phyloP scores from a whole-genome alignment of 1,140 invertebrate species.

The Pachyrhynchus sulphureomaculatus region DNA sequence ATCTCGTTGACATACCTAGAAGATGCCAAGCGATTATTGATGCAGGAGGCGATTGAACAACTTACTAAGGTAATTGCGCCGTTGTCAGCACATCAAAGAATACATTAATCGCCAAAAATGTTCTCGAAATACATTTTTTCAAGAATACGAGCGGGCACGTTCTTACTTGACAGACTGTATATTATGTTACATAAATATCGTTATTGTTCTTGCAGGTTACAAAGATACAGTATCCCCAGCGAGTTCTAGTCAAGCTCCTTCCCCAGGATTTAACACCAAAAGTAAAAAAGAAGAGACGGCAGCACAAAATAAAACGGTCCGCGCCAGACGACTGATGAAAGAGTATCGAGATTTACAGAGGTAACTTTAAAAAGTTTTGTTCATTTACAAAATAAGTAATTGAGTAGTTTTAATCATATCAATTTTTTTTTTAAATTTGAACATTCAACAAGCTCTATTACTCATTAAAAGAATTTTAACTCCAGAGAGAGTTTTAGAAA shows the following conservation, averaged over 20 bases:
- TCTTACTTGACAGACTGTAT: too few species aligned
- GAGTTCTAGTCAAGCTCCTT: slow-evolving; percentile 54
- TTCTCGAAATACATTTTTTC: too few species aligned
- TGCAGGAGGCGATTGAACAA: too few species aligned
- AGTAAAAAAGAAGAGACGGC: slow-evolving; percentile 51
- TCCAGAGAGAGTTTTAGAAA: too few species aligned
- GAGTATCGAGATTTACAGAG: slow-evolving; percentile 85
- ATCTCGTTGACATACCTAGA: too few species aligned
- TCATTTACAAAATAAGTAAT: neutral
- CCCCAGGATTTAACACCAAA: slow-evolving; percentile 54
- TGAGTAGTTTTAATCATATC: neutral
- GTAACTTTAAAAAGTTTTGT: neutral
- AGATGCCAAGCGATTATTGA: too few species aligned
- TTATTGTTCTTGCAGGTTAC: slow-evolving; percentile 50
- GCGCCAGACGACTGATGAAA: slow-evolving; percentile 86
- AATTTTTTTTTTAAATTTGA: neutral
- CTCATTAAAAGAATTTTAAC: too few species aligned
- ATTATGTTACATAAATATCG: too few species aligned
- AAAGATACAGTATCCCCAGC: slow-evolving; percentile 68
- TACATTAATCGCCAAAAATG: too few species aligned
- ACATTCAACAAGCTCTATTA: neutral
- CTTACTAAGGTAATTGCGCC: too few species aligned
- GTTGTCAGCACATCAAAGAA: too few species aligned
- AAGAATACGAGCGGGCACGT: too few species aligned
- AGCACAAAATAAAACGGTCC: slow-evolving; percentile 60